Evolutionary conservation across 2,888 invertebrate genomes (phyloP), one percentile per base, ranked within the genome.

Genomic region (Griposia aprilina): DNA sequence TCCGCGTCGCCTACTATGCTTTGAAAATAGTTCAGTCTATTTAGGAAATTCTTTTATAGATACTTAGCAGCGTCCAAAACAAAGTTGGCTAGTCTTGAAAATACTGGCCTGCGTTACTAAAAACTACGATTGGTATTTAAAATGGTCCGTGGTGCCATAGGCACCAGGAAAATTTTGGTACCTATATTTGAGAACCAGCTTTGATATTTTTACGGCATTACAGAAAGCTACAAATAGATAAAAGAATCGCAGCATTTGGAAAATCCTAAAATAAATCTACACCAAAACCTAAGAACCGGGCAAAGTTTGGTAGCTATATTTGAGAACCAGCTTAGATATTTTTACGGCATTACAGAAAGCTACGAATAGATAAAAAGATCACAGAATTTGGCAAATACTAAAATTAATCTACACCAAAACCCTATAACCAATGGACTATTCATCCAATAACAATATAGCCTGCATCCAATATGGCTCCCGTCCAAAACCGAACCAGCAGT

Each of bases 391-490:
- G n/a, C n/a, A n/a, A n/a, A n/a, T n/a, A n/a, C n/a, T n/a, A n/a
- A n/a, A n/a, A n/a, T 52, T 6, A 52, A 59, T 55, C 23, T 55
- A 41, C 30, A 13, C 20, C 1, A 50, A 93, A 94, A 94, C 89
- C n/a, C 66, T 65, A 23, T 91, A 93, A 76, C 76, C 80, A 73
- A 85, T 87, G 82, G 66, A 59, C 87, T 89, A 89, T 85, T 94
- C 93, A 94, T 93, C 93, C 90, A 86, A 91, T 95, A 94, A 94
- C 94, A 92, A 90, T 81, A 90, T 91, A 88, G 89, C 81, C 72
- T 86, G 90, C 90, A 93, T 93, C 91, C 93, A 94, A 94, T 93
- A 93, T 93, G 94, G 93, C 92, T 82, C 91, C 84, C 89, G 74
- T 86, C 92, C 90, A 91, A 93, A 93, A 91, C 79, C 13, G 68